A percentile compares a stretch with the other conserved stretches of the same genome.
Conservation (phyloP, 2,888 invertebrate species). For the Rhamnusium bicolor region DNA sequence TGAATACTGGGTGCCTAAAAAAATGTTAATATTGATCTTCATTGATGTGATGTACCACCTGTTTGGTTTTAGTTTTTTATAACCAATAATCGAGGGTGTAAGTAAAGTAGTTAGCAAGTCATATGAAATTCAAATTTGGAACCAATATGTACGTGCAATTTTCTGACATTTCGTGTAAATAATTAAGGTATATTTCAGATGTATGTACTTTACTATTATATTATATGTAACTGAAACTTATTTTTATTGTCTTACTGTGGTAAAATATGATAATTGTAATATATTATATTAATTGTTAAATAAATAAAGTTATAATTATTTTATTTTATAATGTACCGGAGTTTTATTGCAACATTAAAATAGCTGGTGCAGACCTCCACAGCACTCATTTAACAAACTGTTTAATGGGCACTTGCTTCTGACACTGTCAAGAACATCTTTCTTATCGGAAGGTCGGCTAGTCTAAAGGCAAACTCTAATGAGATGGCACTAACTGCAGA, state of each 20-base stretch:
- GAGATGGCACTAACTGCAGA: too few relatives aligned
- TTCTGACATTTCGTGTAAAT: conserved; percentile 27
- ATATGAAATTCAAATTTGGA: conserved; percentile 15
- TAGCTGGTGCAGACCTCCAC: too few relatives aligned
- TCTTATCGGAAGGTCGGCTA: too few relatives aligned
- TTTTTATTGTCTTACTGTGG: conserved; percentile 44
- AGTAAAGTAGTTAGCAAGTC: conserved; percentile 32
- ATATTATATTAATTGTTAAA: conserved; percentile 42
- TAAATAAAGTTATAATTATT: conserved; percentile 36
- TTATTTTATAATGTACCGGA: conserved; percentile 9
- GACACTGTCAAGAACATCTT: too few relatives aligned
- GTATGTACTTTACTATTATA: conserved; percentile 38
- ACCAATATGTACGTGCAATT: conserved; percentile 22
- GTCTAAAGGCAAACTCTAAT: too few relatives aligned
- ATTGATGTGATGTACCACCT: conserved; percentile 54
- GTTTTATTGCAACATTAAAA: not conserved
- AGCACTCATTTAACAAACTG: too few relatives aligned
- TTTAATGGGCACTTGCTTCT: too few relatives aligned
- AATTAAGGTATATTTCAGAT: conserved; percentile 35
- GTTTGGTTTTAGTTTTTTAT: conserved; percentile 46
- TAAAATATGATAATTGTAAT: conserved; percentile 40
- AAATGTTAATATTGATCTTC: conserved; percentile 49
- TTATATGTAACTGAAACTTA: conserved; percentile 34
- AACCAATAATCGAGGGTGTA: conserved; percentile 40
- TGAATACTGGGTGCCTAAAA: conserved; percentile 61